Percentiles rank a stretch among this genome's conserved stretches.
Evolutionary conservation across 1,140 invertebrate genomes (phyloP).

Genomic region (Luehdorfia chinensis): DNA sequence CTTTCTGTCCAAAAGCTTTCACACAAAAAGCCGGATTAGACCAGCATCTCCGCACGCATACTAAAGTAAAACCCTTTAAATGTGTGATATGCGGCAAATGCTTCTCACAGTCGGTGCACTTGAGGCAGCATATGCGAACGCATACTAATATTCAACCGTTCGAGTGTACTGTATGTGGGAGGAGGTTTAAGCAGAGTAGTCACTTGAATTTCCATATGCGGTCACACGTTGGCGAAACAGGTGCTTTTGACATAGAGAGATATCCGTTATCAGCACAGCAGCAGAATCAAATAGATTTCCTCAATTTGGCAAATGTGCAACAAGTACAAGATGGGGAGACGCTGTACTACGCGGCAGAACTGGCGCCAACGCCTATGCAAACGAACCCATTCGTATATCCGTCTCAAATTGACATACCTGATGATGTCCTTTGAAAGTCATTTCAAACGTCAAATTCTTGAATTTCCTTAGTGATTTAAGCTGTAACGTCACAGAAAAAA

Average conservation of each 20-base stretch:
- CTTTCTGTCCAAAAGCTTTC: constrained; percentile 90
- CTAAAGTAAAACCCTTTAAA: constrained; percentile 81
- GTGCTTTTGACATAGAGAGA: constrained; percentile 29
- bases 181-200: constrained; percentile 69
- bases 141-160: constrained; percentile 86
- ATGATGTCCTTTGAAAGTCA: too few species aligned
- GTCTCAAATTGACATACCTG: constrained; percentile 10
- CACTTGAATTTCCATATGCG: constrained; percentile 73
- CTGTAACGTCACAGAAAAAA: too few species aligned
- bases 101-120: constrained; percentile 77
- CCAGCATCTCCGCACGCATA: constrained; percentile 83
- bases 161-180: constrained; percentile 80
- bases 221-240: constrained; percentile 45
- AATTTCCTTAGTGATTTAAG: too few species aligned
- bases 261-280: constrained; percentile 28
- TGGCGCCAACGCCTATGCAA: constrained; percentile 26
- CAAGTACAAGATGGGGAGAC: constrained; percentile 55
- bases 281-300: constrained; percentile 40
- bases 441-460: too few species aligned
- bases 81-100: constrained; percentile 84
- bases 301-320: constrained; percentile 52
- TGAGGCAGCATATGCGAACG: constrained; percentile 72
- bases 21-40: constrained; percentile 84
- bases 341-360: constrained; percentile 55
- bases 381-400: constrained; percentile 19